phyloP scores from a whole-genome alignment of 2,888 invertebrate species.

The Microplitis manilae region DNA sequence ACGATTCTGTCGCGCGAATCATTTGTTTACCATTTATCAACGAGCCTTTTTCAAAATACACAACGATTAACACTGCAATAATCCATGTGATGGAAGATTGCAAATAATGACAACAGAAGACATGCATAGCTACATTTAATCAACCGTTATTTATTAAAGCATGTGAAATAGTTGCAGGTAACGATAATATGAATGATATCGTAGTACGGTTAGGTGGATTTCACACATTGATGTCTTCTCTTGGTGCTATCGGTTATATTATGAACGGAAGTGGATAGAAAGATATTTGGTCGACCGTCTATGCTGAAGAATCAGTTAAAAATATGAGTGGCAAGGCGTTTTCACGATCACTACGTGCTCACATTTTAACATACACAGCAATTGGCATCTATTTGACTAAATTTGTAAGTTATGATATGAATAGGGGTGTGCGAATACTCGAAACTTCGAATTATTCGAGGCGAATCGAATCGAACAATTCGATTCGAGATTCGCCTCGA shows the following conservation, averaged over 20 bases:
- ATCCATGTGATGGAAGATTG: slow-evolving; percentile 30
- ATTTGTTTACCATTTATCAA: slow-evolving; percentile 44
- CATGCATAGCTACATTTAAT: slow-evolving; percentile 49
- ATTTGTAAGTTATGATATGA: no score
- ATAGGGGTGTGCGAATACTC: no score
- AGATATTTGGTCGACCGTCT: slow-evolving; percentile 40
- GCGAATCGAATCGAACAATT: no score
- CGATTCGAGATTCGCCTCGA: no score
- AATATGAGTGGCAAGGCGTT: slow-evolving; percentile 14
- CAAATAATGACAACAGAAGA: slow-evolving; percentile 44
- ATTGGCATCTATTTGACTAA: no score
- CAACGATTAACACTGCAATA: slow-evolving; percentile 35
- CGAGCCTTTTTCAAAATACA: slow-evolving; percentile 33
- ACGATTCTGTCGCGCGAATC: slow-evolving; percentile 22
- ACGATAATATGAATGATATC: slow-evolving; percentile 24
- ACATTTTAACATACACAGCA: no score
- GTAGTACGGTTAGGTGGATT: slow-evolving; percentile 42
- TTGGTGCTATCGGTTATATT: slow-evolving; percentile 43
- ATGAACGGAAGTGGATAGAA: slow-evolving; percentile 48
- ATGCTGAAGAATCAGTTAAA: slow-evolving; percentile 37
- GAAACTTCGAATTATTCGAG: no score
- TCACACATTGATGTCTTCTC: slow-evolving; percentile 43
- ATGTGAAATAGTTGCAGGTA: background rate
- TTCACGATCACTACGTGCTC: no score
- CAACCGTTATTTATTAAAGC: slow-evolving; percentile 53